These are phyloP conservation scores for Chelon auratus DNA, from an alignment of 2,797 vertebrate species.

Conservation along the genomic window DNA sequence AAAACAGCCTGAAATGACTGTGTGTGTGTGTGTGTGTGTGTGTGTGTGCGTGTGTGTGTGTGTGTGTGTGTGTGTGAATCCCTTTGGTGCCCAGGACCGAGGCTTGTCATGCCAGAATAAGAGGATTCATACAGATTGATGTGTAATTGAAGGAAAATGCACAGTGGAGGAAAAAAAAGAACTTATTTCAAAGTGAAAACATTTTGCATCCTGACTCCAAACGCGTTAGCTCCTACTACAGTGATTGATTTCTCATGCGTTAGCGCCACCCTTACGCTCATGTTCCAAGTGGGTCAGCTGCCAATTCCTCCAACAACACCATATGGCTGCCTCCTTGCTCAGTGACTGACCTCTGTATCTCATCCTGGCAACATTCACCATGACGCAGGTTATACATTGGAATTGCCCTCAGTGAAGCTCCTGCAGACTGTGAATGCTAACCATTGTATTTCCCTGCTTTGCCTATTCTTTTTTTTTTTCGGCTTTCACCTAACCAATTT, in stretches of 20 bases:
- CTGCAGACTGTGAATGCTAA: slow-evolving; percentile 18
- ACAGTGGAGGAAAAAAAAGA: neutral
- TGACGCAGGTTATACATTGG: slow-evolving; percentile 46
- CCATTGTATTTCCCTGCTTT: slow-evolving; percentile 1
- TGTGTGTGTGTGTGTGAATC: neutral
- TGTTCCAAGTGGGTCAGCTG: slow-evolving; percentile 28
- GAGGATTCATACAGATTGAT: neutral
- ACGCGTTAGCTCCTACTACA: neutral
- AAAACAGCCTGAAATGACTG: slow-evolving; percentile 23
- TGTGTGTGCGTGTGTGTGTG: too few relatives aligned
- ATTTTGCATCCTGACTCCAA: neutral
- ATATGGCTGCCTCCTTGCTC: slow-evolving; percentile 59
- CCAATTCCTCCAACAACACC: slow-evolving; percentile 39
- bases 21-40: too few relatives aligned
- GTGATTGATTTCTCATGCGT: slow-evolving; percentile 40
- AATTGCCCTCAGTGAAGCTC: slow-evolving; percentile 25
- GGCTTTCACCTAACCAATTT: neutral
- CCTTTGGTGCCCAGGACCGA: neutral
- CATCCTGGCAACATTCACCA: slow-evolving; percentile 24
- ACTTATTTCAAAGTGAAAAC: slow-evolving; percentile 10
- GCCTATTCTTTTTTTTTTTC: slow-evolving; percentile 25
- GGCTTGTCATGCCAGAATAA: slow-evolving; percentile 4
- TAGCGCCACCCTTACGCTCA: slow-evolving; percentile 27
- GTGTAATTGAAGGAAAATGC: neutral
- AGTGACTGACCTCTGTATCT: slow-evolving; percentile 50